A percentile compares a stretch with the other conserved stretches of the same genome.
phyloP scores from a whole-genome alignment of 2,797 vertebrate species.

The Parauchenoglanis ngamensis region DNA sequence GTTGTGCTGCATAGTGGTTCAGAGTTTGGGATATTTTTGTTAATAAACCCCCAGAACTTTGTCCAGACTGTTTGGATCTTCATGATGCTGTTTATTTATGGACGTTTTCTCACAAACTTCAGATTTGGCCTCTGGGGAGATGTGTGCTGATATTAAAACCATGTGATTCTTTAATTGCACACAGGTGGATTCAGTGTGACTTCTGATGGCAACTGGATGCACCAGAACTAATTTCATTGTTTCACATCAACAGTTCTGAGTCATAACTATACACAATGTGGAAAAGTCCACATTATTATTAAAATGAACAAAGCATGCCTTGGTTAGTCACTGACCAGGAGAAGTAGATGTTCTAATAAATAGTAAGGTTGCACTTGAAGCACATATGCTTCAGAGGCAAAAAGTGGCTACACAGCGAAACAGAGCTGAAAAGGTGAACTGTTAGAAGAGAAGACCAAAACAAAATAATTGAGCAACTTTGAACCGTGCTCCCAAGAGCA shows the following conservation, averaged over 20 bases:
- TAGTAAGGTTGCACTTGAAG: conserved; percentile 22
- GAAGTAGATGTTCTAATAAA: conserved; percentile 23
- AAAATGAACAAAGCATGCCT: neutral
- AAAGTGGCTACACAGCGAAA: neutral
- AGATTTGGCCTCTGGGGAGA: neutral
- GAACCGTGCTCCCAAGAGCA: neutral
- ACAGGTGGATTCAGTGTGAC: neutral
- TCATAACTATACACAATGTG: neutral
- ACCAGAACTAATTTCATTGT: neutral
- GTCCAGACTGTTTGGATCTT: neutral
- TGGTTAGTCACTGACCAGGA: conserved; percentile 12
- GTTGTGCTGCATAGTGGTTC: neutral
- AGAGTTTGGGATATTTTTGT: neutral
- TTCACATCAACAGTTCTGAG: neutral
- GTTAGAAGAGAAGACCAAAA: conserved; percentile 20
- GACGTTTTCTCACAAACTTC: no score
- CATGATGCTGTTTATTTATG: neutral
- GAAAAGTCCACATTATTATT: no score
- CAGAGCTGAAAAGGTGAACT: neutral
- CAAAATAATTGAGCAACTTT: neutral
- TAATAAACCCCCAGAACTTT: neutral
- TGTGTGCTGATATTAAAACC: neutral
- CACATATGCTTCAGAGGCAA: neutral
- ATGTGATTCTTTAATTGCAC: neutral
- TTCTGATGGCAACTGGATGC: neutral